Evolutionary conservation across 2,797 vertebrate genomes (phyloP).

Genomic region (Acanthis flammea): DNA sequence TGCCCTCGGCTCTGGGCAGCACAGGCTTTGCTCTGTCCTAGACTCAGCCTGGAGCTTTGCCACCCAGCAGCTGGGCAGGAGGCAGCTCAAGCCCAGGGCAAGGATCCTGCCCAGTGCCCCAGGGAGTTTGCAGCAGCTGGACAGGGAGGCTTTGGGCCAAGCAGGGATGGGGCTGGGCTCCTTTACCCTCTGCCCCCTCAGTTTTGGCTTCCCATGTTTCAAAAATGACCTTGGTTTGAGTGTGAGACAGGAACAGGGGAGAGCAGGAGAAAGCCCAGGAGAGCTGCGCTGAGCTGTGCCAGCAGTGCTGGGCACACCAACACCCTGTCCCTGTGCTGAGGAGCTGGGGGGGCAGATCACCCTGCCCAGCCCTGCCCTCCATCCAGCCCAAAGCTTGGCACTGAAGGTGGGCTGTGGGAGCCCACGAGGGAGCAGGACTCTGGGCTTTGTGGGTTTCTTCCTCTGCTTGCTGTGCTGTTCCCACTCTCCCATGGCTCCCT

Average conservation of each 20-base stretch:
- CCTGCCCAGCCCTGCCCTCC: neutral
- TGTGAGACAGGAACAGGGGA: fast-evolving
- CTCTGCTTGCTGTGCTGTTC: neutral
- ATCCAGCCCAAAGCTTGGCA: fast-evolving
- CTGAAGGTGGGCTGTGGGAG: neutral
- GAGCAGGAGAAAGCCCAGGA: neutral
- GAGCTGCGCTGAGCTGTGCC: neutral
- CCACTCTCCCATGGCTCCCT: fast-evolving
- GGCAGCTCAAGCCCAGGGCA: neutral
- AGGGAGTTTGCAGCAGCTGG: neutral
- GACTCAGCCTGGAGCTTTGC: neutral
- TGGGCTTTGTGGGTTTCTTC: neutral
- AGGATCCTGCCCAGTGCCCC: neutral
- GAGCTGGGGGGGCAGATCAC: too few relatives aligned
- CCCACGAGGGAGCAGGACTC: fast-evolving
- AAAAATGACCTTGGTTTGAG: fast-evolving
- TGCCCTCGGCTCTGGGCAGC: neutral
- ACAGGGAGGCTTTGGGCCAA: neutral
- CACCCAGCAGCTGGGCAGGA: too few relatives aligned
- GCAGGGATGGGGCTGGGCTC: neutral
- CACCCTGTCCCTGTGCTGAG: neutral
- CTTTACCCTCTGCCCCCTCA: neutral
- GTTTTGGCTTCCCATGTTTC: fast-evolving
- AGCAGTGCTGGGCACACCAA: neutral
- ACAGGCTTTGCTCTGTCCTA: neutral